Evolutionary conservation across 2,888 invertebrate species (phyloP), one percentile per base, ranked within the genome.

Genomic region (Ormyrus thymus): DNA sequence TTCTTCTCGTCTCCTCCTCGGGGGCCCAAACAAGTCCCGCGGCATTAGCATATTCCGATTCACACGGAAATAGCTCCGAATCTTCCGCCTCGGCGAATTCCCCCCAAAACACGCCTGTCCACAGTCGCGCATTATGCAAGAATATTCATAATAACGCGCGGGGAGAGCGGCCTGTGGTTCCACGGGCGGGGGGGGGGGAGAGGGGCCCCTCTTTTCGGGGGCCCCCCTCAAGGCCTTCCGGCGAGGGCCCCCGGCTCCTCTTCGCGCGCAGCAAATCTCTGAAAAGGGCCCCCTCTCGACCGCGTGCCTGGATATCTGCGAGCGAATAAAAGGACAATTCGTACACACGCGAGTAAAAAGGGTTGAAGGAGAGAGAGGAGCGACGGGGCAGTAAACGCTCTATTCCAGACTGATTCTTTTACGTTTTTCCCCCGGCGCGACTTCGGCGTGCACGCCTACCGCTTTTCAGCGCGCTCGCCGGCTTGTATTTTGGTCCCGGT

Each of bases 151-250:
- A 69, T 9, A 69, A 69, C 62, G n/a, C 15, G n/a, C 46, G n/a
- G 43, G 43, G 29, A 51, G 29, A 43, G 15, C 55, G 9, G 15
- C 55, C 11, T 46, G n/a, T 15, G 69, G 46, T 29, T 29, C 29
- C 29, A 4, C 46, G 11, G 4, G 10, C 15, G 13, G 8, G 1
- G 1, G 9, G 9, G 13, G 51, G 8, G 43, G 7, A 48, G 11
- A 53, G 55, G 15, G 64, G 55, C 8, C 43, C 74, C 55, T 62
- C 56, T 29, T 29, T 29, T 29, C 29, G 29, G 29, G 29, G 4
- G 9, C 50, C 65, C 58, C 73, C 65, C 50, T 66, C 74, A 74
- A 74, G 74, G 72, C 53, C 72, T 62, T n/a, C 13, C 13, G 51
- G 55, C 46, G 10, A 45, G 48, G 56, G 5, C 70, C 68, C 29